phyloP scores from a whole-genome alignment of 1,140 invertebrate species.

The Heliothis subflexa region DNA sequence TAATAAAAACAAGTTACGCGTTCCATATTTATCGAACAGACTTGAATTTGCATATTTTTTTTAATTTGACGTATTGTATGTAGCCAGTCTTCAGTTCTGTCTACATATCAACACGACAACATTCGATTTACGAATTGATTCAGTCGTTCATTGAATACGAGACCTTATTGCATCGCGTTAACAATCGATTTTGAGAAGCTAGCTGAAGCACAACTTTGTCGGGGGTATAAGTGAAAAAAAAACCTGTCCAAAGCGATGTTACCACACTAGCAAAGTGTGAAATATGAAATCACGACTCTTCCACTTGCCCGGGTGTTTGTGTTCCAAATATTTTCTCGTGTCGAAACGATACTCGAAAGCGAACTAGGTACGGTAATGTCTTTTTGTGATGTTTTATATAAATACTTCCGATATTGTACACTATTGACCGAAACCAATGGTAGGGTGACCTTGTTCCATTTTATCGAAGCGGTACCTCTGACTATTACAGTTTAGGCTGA shows the following conservation, averaged over 20 bases:
- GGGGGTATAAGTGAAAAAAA: conserved; percentile 71
- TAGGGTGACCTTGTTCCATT: conserved; percentile 66
- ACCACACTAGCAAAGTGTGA: conserved; percentile 82
- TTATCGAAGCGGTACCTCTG: conserved; percentile 44
- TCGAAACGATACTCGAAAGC: conserved; percentile 76
- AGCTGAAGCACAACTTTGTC: conserved; percentile 41
- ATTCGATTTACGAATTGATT: conserved; percentile 31
- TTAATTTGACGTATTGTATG: conserved; percentile 72
- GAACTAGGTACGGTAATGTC: conserved; percentile 55
- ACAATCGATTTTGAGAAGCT: conserved; percentile 38
- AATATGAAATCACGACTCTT: conserved; percentile 85
- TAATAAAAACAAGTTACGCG: conserved; percentile 61
- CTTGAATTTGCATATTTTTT: conserved; percentile 78
- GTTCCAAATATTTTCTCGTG: conserved; percentile 83
- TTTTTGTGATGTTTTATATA: conserved; percentile 62
- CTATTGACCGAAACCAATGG: conserved; percentile 59
- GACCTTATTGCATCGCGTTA: conserved; percentile 45
- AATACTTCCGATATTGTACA: conserved; percentile 61
- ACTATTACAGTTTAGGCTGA: conserved; percentile 40
- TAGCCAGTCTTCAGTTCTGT: conserved; percentile 51
- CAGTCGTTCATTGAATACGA: conserved; percentile 49
- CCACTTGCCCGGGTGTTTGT: conserved; percentile 79
- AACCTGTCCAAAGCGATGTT: conserved; percentile 78
- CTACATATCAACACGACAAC: conserved; percentile 50
- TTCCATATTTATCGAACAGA: conserved; percentile 63